Percentiles rank a stretch among this genome's conserved stretches.
These are phyloP conservation scores for Suncus etruscus DNA, from an alignment of 2,113 vertebrate species.

Conservation along the genomic window DNA sequence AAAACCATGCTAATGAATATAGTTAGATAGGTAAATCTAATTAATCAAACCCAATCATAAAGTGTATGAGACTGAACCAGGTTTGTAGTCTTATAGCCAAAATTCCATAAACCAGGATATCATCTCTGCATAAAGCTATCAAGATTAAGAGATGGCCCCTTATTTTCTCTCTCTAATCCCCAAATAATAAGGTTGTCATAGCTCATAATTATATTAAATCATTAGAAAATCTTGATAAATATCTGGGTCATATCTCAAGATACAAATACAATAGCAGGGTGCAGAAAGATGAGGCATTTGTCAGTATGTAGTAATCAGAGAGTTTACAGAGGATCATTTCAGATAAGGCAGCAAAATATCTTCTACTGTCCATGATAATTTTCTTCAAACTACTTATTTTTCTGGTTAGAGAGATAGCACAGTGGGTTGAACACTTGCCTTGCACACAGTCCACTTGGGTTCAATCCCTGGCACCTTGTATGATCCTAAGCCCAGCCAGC, in stretches of 20 bases:
- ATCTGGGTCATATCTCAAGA: conserved; percentile 29
- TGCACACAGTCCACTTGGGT: too few species aligned
- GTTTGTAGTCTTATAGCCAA: conserved; percentile 33
- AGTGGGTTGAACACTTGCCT: too few species aligned
- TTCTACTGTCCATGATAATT: not conserved
- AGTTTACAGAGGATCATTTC: not conserved
- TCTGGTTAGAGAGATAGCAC: too few species aligned
- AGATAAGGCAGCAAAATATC: not conserved
- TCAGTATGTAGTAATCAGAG: not conserved
- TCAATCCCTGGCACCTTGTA: too few species aligned
- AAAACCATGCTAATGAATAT: conserved; percentile 20
- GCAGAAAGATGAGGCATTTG: not conserved
- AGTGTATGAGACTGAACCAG: not conserved
- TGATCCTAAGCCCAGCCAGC: too few species aligned
- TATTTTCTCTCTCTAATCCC: not conserved
- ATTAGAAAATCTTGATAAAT: not conserved
- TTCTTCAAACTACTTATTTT: conserved; percentile 3
- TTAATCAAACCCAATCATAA: conserved; percentile 29
- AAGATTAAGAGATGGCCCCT: not conserved
- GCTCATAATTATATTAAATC: not conserved
- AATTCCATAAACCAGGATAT: not conserved
- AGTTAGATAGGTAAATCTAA: not conserved
- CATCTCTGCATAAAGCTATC: not conserved
- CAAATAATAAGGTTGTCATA: not conserved
- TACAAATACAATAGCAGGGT: not conserved